A percentile compares a stretch with the other conserved stretches of the same genome.
Conservation (phyloP, 2,113 vertebrate species). For the Nycticebus coucang region DNA sequence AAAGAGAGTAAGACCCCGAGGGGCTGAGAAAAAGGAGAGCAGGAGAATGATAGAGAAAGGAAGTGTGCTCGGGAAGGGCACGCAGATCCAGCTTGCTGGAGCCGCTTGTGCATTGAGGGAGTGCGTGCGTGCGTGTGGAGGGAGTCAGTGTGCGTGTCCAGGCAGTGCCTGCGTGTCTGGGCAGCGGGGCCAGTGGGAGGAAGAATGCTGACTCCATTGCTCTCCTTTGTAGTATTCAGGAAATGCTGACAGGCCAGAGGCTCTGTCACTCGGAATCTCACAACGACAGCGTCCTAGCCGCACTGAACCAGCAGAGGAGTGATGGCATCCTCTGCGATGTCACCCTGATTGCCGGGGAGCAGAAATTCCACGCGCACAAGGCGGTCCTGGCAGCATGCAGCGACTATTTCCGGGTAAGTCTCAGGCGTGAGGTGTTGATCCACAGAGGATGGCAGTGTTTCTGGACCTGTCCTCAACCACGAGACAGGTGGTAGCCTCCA, state of each 20-base stretch:
- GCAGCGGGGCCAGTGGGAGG: too few relatives aligned
- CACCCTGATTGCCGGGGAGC: conserved; percentile 95
- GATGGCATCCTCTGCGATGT: conserved; percentile 97
- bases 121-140: too few relatives aligned
- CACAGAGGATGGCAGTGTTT: background rate
- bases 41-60: background rate
- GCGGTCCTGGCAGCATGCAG: conserved; percentile 98
- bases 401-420: conserved; percentile 97
- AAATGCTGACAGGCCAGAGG: conserved; percentile 98
- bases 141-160: too few relatives aligned
- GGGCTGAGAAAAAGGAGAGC: background rate
- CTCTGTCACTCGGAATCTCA: conserved; percentile 98
- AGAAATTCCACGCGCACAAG: conserved; percentile 98
- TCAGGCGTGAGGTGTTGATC: conserved; percentile 9
- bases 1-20: background rate
- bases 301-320: conserved; percentile 97
- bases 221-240: conserved; percentile 86
- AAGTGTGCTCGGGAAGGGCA: background rate
- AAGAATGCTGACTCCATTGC: conserved; percentile 44
- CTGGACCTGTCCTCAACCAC: background rate
- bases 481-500: background rate
- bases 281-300: conserved; percentile 93
- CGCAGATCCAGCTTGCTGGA: background rate
- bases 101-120: accelerated
- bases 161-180: background rate